Evolutionary conservation across 2,888 invertebrate genomes (phyloP), one percentile per base, ranked within the genome.

Genomic region (Trachelus troglodyta): DNA sequence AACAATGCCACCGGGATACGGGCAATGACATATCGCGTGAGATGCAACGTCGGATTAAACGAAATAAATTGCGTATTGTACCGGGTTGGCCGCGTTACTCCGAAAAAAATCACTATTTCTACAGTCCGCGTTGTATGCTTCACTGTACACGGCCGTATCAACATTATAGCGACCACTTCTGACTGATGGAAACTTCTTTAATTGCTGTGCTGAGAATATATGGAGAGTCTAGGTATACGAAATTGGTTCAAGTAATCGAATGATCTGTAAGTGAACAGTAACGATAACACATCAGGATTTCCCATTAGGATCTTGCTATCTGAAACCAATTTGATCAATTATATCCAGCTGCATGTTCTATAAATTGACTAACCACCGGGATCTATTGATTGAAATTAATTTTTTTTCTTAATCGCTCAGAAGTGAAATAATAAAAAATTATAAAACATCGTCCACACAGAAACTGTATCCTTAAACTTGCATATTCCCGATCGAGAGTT

Each of bases 401-500:
- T 35, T 35, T 12, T 35, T 35, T 12, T 34, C 33, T 3, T 34
- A 34, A 35, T 12, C 0, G 12, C 35, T 35, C 35, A 35, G 35
- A 23, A 56, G 2, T 23, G 2, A 56, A 9, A 9, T 23, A 23
- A 23, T 23, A 23, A 4, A 40, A 23, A 56, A 56, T 56, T 23
- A 56, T 56, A 56, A 56, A 56, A 2, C 23, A 2, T 56, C 23
- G 9, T 56, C 56, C 56, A 56, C 40, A 1, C 23, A 6, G 6
- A 23, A 23, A 23, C 9, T 56, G 9, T 23, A 56, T 56, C 56
- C 23, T 56, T 56, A 56, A 56, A 23, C 56, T 56, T 23, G 23
- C 56, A 56, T 56, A 23, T 56, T 9, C 9, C 23, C 23, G 9
- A 56, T 56, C 56, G 56, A 56, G 85, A 85, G 85, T 88, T 88